phyloP scores from a whole-genome alignment of 2,113 vertebrate genomes.

The Hassar affinis region DNA sequence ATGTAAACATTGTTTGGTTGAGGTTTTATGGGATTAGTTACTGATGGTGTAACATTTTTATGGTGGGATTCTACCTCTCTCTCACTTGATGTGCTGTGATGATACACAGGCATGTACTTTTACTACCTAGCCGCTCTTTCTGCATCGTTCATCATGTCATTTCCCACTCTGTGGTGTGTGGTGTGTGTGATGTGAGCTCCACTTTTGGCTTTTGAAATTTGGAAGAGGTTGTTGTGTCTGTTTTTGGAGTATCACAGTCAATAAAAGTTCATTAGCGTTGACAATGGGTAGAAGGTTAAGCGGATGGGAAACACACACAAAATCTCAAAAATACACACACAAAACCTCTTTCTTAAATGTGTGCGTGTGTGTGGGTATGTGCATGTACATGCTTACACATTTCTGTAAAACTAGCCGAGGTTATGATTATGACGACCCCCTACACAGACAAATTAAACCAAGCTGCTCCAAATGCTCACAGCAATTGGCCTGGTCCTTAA shows the following conservation, averaged over 20 bases:
- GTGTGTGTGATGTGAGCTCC: slow-evolving; percentile 27
- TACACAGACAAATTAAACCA: slow-evolving; percentile 25
- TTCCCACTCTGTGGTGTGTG: slow-evolving; percentile 8
- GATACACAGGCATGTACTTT: not conserved
- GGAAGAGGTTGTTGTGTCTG: slow-evolving; percentile 36
- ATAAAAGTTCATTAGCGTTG: slow-evolving; percentile 53
- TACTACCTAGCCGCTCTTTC: slow-evolving; percentile 12
- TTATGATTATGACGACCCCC: slow-evolving; percentile 38
- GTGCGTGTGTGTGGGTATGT: not conserved
- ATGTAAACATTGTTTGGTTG: slow-evolving; percentile 28
- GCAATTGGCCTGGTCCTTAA: slow-evolving; percentile 31
- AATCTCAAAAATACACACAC: not conserved
- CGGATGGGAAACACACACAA: slow-evolving; percentile 2
- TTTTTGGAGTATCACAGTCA: slow-evolving; percentile 49
- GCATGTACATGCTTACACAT: not conserved
- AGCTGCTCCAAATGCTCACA: slow-evolving; percentile 17
- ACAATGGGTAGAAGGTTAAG: slow-evolving; percentile 25
- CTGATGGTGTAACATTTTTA: not conserved
- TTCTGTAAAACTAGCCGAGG: slow-evolving; percentile 30
- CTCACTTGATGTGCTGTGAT: not conserved
- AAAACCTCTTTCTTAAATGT: not conserved
- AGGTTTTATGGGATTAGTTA: slow-evolving; percentile 18
- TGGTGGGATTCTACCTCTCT: slow-evolving; percentile 1
- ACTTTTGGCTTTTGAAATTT: slow-evolving; percentile 20
- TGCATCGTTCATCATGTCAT: not conserved